phyloP scores from a whole-genome alignment of 2,113 vertebrate genomes.

The Semicossyphus pulcher region DNA sequence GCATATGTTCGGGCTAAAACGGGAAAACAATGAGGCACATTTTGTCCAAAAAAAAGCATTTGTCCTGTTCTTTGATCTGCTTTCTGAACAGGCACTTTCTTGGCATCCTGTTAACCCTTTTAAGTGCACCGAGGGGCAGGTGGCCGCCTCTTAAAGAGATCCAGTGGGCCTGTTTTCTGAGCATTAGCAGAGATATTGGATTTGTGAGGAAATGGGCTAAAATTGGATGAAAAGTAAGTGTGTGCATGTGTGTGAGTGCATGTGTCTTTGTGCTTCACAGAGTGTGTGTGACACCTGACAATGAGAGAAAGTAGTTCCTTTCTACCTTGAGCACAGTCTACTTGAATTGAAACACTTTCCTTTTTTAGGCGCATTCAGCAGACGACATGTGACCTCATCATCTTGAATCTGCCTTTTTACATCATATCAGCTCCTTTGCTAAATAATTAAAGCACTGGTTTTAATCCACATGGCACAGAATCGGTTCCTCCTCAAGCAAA shows the following conservation, averaged over 20 bases:
- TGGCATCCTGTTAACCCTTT: constrained; percentile 37
- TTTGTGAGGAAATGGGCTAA: constrained; percentile 23
- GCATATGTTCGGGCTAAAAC: constrained; percentile 37
- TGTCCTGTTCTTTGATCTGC: constrained; percentile 44
- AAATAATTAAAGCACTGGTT: neutral
- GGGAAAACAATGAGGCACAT: constrained; percentile 25
- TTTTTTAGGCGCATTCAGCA: neutral
- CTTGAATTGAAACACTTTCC: constrained; percentile 25
- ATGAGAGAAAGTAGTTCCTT: constrained; percentile 6
- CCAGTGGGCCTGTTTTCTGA: constrained; percentile 35
- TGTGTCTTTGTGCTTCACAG: neutral
- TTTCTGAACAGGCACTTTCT: constrained; percentile 56
- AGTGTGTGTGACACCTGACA: neutral
- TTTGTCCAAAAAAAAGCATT: constrained; percentile 47
- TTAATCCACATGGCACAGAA: too few species aligned
- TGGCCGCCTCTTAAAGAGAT: constrained; percentile 9
- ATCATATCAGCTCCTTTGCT: constrained; percentile 1
- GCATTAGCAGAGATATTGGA: constrained; percentile 11
- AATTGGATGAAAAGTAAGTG: constrained; percentile 29
- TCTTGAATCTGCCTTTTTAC: constrained; percentile 1
- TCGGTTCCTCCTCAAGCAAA: too few species aligned
- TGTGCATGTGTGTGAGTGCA: neutral
- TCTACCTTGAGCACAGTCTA: neutral
- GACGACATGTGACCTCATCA: constrained; percentile 14
- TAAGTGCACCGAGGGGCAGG: constrained; percentile 43